Percentiles rank a stretch among this genome's conserved stretches.
These are phyloP conservation scores for Dryobotodes eremita DNA, from an alignment of 2,888 invertebrate genomes.

Conservation along the genomic window DNA sequence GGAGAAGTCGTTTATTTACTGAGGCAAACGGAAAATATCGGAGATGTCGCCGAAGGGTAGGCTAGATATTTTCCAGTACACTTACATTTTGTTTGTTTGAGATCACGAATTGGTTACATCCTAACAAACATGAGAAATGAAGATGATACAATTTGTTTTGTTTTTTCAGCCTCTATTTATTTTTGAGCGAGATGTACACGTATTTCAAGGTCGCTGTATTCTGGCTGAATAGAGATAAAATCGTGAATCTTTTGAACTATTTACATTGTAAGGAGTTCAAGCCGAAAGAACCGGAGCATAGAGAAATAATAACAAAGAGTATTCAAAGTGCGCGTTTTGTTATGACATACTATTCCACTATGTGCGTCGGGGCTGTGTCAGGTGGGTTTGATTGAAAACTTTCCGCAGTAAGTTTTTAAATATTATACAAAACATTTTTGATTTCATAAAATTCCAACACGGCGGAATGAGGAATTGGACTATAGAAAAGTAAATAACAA, in stretches of 20 bases:
- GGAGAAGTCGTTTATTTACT: conserved; percentile 93
- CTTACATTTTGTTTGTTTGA: conserved; percentile 69
- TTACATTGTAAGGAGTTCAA: conserved; percentile 84
- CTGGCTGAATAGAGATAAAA: conserved; percentile 85
- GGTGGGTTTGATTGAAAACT: conserved; percentile 73
- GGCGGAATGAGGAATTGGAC: neutral
- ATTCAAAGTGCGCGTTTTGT: conserved; percentile 85
- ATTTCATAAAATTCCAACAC: neutral
- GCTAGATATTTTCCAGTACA: conserved; percentile 65
- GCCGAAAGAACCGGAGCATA: conserved; percentile 84
- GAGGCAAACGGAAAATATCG: conserved; percentile 91
- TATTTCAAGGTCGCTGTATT: conserved; percentile 87
- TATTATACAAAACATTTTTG: neutral
- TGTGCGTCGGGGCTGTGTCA: conserved; percentile 87
- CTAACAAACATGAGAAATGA: conserved; percentile 36
- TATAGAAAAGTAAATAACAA: neutral
- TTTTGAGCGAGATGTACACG: conserved; percentile 89
- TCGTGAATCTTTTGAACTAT: conserved; percentile 81
- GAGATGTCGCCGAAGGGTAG: conserved; percentile 91
- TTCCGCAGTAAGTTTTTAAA: neutral
- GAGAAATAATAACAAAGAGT: conserved; percentile 80
- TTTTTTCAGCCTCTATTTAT: conserved; percentile 85
- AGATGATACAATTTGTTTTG: conserved; percentile 35
- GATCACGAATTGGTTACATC: conserved; percentile 63
- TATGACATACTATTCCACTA: conserved; percentile 86